phyloP scores from a whole-genome alignment of 2,797 vertebrate genomes.

The Ptychadena robeensis region DNA sequence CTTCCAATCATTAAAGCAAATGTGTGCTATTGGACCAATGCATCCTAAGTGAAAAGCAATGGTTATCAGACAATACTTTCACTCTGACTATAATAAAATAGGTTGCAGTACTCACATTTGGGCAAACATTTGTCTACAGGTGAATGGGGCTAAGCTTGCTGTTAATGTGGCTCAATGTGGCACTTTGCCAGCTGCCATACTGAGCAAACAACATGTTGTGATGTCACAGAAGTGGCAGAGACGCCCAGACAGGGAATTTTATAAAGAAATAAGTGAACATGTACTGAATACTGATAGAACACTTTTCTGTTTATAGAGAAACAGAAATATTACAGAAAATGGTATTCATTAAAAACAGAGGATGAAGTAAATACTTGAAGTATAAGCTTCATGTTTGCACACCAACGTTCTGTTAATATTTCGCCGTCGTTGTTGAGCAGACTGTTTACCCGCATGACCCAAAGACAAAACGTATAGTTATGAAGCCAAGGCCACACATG shows the following conservation, averaged over 20 bases:
- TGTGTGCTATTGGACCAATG: no score
- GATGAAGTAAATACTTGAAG: background rate
- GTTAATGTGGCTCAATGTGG: no score
- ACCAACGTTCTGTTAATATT: background rate
- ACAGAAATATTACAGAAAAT: background rate
- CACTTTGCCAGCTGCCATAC: no score
- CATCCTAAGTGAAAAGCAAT: no score
- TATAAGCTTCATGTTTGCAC: background rate
- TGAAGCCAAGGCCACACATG: constrained; percentile 23
- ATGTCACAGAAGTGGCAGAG: background rate
- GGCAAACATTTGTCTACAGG: no score
- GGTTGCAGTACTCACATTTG: no score
- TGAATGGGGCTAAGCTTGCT: no score
- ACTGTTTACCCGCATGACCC: constrained; percentile 41
- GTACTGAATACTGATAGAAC: constrained; percentile 4
- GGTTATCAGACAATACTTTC: no score
- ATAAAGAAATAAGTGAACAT: background rate
- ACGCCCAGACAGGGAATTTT: background rate
- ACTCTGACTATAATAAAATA: no score
- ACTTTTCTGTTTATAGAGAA: background rate
- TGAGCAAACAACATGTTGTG: no score
- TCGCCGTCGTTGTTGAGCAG: background rate
- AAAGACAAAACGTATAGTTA: constrained; percentile 26
- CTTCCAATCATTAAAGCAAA: no score
- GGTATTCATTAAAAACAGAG: background rate